Evolutionary conservation across 2,888 invertebrate species (phyloP).

Genomic region (Stegana nigrithorax): DNA sequence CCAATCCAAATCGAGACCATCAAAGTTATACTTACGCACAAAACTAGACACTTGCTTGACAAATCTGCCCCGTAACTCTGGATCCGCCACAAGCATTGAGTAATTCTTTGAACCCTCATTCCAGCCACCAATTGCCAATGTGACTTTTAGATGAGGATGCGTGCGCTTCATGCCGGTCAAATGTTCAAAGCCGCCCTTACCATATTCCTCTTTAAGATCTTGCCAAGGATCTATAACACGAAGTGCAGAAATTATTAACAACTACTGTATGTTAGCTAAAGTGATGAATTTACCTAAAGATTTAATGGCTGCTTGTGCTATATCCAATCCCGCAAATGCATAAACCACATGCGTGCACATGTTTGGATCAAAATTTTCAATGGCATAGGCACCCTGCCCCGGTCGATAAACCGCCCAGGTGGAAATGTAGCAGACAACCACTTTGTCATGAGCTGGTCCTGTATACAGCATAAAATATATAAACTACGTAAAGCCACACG

Average conservation of each 20-base stretch:
- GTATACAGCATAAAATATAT: constrained; percentile 19
- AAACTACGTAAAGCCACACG: too few relatives aligned
- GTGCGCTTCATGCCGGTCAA: constrained; percentile 75
- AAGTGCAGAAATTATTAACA: neutral
- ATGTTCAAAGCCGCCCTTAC: constrained; percentile 78
- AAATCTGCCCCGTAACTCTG: constrained; percentile 75
- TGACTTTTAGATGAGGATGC: constrained; percentile 79
- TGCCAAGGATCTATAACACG: constrained; percentile 76
- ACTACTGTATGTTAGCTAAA: neutral
- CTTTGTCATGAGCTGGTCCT: constrained; percentile 79
- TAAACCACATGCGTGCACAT: constrained; percentile 86
- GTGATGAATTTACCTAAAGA: constrained; percentile 73
- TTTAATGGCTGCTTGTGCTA: constrained; percentile 75
- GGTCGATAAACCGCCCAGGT: constrained; percentile 84
- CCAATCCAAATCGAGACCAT: constrained; percentile 76
- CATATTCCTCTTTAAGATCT: constrained; percentile 81
- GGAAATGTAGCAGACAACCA: constrained; percentile 84
- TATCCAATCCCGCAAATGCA: constrained; percentile 83
- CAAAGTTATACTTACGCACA: constrained; percentile 69
- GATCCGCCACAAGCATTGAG: constrained; percentile 73
- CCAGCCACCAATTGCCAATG: constrained; percentile 91
- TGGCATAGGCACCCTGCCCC: constrained; percentile 74
- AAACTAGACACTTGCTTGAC: constrained; percentile 78
- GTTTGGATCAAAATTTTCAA: constrained; percentile 78
- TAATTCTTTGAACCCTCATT: constrained; percentile 81